A percentile compares a stretch with the other conserved stretches of the same genome.
These are phyloP conservation scores for Pseudanteris insignis DNA, from an alignment of 2,888 invertebrate species.

Conservation along the genomic window DNA sequence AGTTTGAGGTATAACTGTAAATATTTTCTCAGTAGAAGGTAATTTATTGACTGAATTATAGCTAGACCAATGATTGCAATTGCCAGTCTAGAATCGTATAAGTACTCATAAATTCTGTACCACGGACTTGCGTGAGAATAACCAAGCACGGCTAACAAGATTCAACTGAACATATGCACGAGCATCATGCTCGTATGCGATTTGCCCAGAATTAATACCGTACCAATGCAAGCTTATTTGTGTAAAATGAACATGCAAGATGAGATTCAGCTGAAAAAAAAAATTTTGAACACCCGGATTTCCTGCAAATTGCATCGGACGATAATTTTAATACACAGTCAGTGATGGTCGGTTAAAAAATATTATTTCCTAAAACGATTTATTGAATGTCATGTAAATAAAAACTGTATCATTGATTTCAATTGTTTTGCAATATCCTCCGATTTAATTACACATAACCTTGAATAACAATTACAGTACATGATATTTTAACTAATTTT, in stretches of 20 bases:
- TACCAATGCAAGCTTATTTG: constrained; percentile 24
- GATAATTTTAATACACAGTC: neutral
- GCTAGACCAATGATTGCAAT: neutral
- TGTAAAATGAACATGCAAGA: constrained; percentile 9
- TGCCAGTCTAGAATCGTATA: constrained; percentile 3
- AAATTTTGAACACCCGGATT: constrained; percentile 23
- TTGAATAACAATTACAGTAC: neutral
- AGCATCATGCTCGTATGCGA: constrained; percentile 13
- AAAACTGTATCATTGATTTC: no score
- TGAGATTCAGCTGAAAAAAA: constrained; percentile 7
- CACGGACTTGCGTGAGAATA: constrained; percentile 14
- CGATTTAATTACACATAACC: neutral
- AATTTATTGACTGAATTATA: constrained; percentile 21
- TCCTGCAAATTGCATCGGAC: constrained; percentile 5
- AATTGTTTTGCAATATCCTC: neutral
- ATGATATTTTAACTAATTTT: no score
- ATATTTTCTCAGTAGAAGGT: no score
- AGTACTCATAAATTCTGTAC: constrained; percentile 12
- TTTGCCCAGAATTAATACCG: constrained; percentile 21
- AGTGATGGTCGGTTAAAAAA: neutral
- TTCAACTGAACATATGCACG: constrained; percentile 19
- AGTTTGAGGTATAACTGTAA: no score
- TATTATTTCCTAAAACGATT: no score
- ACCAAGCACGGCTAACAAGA: constrained; percentile 2
- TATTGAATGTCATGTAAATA: no score